A percentile compares a stretch with the other conserved stretches of the same genome.
These are phyloP conservation scores for Palloptera scutellata DNA, from an alignment of 2,888 invertebrate species.

Conservation along the genomic window DNA sequence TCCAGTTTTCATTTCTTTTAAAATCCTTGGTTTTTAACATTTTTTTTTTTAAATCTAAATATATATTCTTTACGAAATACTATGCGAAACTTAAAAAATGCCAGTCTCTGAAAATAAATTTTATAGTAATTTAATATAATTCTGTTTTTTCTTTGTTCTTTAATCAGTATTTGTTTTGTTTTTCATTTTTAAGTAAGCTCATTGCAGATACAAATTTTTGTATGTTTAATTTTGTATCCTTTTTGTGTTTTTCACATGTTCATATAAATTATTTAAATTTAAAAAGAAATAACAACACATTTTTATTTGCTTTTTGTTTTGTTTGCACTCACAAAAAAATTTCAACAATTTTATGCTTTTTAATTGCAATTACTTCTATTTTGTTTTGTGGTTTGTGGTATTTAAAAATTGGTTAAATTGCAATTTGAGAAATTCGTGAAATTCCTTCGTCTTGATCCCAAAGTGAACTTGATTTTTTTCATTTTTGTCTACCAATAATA, in stretches of 20 bases:
- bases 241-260: no score
- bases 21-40: neutral
- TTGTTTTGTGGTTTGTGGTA: no score
- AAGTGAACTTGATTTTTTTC: constrained; percentile 17
- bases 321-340: constrained; percentile 7
- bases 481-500: neutral
- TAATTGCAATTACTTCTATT: no score
- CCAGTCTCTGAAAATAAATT: constrained; percentile 44
- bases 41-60: constrained; percentile 15
- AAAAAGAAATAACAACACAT: neutral
- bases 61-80: no score
- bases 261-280: no score
- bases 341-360: no score
- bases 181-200: constrained; percentile 39
- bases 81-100: constrained; percentile 26
- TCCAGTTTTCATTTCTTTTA: constrained; percentile 23
- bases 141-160: constrained; percentile 11
- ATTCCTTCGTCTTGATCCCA: constrained; percentile 62
- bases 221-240: no score
- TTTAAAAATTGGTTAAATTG: constrained; percentile 20
- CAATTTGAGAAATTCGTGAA: constrained; percentile 58
- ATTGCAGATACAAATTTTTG: constrained; percentile 40
- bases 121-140: constrained; percentile 2
- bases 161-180: constrained; percentile 14
- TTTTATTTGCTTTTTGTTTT: constrained; percentile 12